Evolutionary conservation across 1,140 invertebrate species (phyloP).

Genomic region (Drosophila oshimai): DNA sequence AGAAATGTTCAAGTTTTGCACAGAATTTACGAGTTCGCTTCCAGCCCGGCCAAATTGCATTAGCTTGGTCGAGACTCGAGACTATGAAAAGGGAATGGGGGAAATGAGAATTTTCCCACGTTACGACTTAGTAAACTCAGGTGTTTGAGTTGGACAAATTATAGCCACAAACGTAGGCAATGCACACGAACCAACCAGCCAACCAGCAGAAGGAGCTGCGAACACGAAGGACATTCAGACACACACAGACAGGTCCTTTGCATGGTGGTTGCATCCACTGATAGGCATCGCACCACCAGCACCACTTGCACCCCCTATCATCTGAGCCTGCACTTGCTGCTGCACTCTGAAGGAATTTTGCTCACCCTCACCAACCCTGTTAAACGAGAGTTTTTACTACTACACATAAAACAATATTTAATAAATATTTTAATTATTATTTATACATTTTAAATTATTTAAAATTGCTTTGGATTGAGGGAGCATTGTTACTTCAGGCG

Average conservation of each 20-base stretch:
- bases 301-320: conserved; percentile 23
- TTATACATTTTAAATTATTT: neutral
- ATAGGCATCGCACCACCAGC: conserved; percentile 56
- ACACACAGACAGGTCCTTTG: conserved; percentile 45
- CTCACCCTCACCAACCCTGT: conserved; percentile 25
- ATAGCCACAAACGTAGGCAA: conserved; percentile 11
- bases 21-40: conserved; percentile 67
- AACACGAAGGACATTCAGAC: conserved; percentile 1
- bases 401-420: neutral
- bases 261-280: conserved; percentile 62
- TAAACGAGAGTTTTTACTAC: neutral
- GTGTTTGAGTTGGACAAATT: conserved; percentile 37
- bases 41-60: conserved; percentile 59
- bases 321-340: conserved; percentile 41
- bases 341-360: conserved; percentile 30
- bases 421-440: neutral
- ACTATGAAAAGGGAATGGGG: neutral
- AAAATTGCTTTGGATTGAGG: too few species aligned
- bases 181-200: neutral
- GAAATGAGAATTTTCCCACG: conserved; percentile 77
- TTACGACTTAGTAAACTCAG: conserved; percentile 22
- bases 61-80: conserved; percentile 16
- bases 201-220: conserved; percentile 5
- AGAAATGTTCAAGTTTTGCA: conserved; percentile 65
- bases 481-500: too few species aligned